phyloP scores from a whole-genome alignment of 2,888 invertebrate genomes.

The Monopis laevigella region DNA sequence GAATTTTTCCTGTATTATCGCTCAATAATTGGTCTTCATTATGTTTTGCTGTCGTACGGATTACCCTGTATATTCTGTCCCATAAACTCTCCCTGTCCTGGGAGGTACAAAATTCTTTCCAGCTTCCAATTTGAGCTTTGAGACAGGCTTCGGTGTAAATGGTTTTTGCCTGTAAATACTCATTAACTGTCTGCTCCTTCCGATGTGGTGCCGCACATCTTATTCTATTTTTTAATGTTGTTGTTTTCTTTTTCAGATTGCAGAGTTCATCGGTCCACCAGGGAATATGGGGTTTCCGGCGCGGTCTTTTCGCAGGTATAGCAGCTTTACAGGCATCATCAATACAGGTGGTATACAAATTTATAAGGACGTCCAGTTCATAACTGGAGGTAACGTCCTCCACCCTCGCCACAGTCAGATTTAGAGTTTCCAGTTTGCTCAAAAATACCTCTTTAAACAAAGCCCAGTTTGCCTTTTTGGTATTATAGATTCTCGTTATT shows the following conservation, averaged over 20 bases:
- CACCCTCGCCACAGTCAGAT: background rate
- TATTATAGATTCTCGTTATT: slow-evolving; percentile 1
- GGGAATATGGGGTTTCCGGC: background rate
- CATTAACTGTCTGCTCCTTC: background rate
- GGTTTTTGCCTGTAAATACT: slow-evolving; percentile 8
- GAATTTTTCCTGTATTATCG: background rate
- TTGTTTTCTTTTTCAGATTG: background rate
- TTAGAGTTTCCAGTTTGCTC: background rate
- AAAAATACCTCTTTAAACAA: background rate
- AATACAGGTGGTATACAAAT: background rate
- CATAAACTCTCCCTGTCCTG: slow-evolving; percentile 16
- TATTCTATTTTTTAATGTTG: slow-evolving; percentile 9
- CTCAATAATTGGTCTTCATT: background rate
- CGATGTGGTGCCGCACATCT: slow-evolving; percentile 5
- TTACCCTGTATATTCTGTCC: slow-evolving; percentile 17
- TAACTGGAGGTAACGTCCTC: background rate
- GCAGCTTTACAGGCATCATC: background rate
- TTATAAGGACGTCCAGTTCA: background rate
- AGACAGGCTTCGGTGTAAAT: background rate
- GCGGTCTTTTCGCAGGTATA: background rate
- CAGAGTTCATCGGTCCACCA: slow-evolving; percentile 12
- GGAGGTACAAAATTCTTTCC: slow-evolving; percentile 15
- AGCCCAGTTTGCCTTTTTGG: slow-evolving; percentile 6
- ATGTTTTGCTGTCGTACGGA: slow-evolving; percentile 5
- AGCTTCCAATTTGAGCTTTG: slow-evolving; percentile 14